Base-by-base conservation (phyloP, 1,140 invertebrate genomes). In the Subanguina moxae region DNA sequence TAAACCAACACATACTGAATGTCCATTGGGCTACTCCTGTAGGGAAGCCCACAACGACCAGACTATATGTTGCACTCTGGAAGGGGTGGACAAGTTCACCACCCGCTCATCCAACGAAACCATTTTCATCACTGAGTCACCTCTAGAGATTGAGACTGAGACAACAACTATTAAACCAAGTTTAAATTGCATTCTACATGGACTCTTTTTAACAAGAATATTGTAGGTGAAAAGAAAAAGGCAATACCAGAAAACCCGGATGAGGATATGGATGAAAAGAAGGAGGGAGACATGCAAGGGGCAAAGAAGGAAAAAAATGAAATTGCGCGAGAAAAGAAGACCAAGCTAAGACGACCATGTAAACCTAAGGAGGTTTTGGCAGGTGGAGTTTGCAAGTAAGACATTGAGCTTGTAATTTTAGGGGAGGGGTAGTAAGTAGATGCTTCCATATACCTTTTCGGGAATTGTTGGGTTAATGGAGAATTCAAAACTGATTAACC, bases 321-420 rank as follows among this genome's bases (percentile, higher is more conserved):
- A 38, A 38, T 38, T 11, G 32, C 11, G 11, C 32, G 11, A 38
- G 3, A 3, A 38, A 38, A 5, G 11, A 38, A 38, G 11, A 11
- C 32, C 3, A 38, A 38, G 3, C 3, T 11, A 11, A 38, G 11
- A 38, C 32, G 3, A 38, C 32, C 11, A 38, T 64, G 52, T 62
- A 15, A 64, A 68, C n/a, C 17, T 27, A 43, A 71, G 25, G 13
- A 76, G 27, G n/a, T 27, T 38, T n/a, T 30, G 45, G 9, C 13
- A 43, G 68, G 71, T 23, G 57, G 73, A 28, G 27, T 58, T 21
- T 75, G 73, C 43, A 21, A 61, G 48, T 28, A 23, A 59, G 13
- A 17, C 65, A 11, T 38, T 38, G 11, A 38, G 32, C 32, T 38
- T 38, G 3, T 38, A 3, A 38, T 11, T 38, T 38, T 11, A 30